Evolutionary conservation across 1,140 invertebrate species (phyloP), one percentile per base, ranked within the genome.

Genomic region (Euura lappo): DNA sequence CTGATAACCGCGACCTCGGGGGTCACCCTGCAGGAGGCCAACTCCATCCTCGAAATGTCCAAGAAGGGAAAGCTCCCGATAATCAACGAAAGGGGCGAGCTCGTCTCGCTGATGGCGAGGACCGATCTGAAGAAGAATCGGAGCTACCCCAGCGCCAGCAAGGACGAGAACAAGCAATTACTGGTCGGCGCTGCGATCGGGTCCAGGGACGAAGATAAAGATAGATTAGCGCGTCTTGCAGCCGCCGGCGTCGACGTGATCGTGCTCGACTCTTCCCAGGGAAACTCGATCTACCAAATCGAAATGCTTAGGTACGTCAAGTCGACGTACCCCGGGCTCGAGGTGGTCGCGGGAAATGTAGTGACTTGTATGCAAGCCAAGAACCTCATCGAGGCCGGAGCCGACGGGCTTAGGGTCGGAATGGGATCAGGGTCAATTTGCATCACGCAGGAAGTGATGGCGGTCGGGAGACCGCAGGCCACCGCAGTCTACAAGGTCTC

Each of bases 391-490:
- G 95, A 98, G 82, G 96, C 96, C 68, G 97, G 97, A 69, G 96
- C 93, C 11, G 97, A 99, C 90, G 97, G 93, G 28, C 87, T 99
- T 44, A 89, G 97, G 76, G 96, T 98, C 65, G 97, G 97, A 42
- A 99, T 99, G 97, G 97, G 97, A 7, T 95, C 94, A 86, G 97
- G 97, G 1, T 97, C 96, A 13, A 99, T 99, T 80, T 99, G 97
- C 86, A 99, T 98, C 69, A 99, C 97, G 11, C 97, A 98, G 89
- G 97, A 98, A 91, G 97, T 99, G 0, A 98, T 98, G 97, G 97
- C 97, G n/a, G 97, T 98, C 75, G 97, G 97, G 5, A 90, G 97
- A 72, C 94, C 97, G 2, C 97, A 99, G 86, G 93, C 92, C 0
- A 94, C 93, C 45, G 95, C 95, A 72, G 94, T 96, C 2, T 96